phyloP scores from a whole-genome alignment of 2,113 vertebrate species.

The Phalacrocorax carbo region DNA sequence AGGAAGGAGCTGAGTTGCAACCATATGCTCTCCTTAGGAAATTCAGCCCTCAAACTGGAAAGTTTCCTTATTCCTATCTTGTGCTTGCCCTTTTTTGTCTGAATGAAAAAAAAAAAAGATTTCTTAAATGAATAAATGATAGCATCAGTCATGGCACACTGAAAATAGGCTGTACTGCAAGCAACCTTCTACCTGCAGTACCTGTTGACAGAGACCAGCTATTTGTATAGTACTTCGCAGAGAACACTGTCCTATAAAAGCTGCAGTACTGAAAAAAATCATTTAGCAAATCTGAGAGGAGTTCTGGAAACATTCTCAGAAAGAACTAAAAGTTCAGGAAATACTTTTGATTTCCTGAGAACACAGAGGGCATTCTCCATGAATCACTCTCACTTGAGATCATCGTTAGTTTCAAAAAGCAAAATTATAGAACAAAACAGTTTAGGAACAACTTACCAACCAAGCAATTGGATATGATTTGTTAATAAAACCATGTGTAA shows the following conservation, averaged over 20 bases:
- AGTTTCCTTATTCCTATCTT: background rate
- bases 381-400: background rate
- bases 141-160: background rate
- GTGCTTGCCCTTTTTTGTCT: background rate
- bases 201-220: background rate
- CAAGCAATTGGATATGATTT: background rate
- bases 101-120: background rate
- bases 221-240: background rate
- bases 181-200: background rate
- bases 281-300: background rate
- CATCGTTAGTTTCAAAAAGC: background rate
- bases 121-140: background rate
- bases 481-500: background rate
- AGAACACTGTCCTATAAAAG: background rate
- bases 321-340: slow-evolving; percentile 23
- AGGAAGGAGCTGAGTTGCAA: background rate
- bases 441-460: background rate
- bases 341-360: slow-evolving; percentile 16
- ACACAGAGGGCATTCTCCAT: background rate
- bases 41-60: background rate
- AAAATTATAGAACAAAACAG: background rate
- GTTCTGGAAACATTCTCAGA: background rate
- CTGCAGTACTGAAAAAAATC: background rate
- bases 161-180: background rate
- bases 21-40: background rate